Percentiles rank a stretch among this genome's conserved stretches.
Evolutionary conservation across 2,113 vertebrate genomes (phyloP).

Genomic region (Oenanthe oenanthe): DNA sequence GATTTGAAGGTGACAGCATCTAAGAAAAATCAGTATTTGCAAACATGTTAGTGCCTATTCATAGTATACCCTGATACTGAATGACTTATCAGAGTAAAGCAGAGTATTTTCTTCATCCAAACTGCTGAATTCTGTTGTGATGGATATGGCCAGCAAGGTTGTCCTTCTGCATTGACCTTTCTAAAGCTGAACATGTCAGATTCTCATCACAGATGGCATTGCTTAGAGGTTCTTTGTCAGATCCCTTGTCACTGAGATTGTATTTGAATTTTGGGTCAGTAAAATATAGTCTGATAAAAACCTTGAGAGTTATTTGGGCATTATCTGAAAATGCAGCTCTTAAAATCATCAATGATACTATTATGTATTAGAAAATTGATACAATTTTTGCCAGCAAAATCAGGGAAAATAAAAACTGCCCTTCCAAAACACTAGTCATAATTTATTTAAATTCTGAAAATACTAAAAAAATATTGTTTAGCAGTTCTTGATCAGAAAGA

Average conservation of each 20-base stretch:
- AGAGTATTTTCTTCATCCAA: not conserved
- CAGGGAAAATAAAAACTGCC: not conserved
- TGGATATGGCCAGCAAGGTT: not conserved
- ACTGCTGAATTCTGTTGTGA: not conserved
- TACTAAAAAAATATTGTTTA: not conserved
- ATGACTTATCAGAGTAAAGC: not conserved
- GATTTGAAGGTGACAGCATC: not conserved
- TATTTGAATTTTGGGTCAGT: conserved; percentile 8
- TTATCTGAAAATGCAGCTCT: not conserved
- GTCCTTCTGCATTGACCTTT: conserved; percentile 35
- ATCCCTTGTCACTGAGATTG: not conserved
- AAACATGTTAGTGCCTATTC: not conserved
- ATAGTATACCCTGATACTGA: not conserved
- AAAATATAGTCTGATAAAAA: not conserved
- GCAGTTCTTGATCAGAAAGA: not conserved
- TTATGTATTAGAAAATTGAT: not conserved
- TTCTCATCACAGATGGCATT: conserved; percentile 30
- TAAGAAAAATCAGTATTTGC: not conserved
- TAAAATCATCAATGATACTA: not conserved
- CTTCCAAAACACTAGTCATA: not conserved
- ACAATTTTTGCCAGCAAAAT: not conserved
- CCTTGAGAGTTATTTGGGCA: not conserved
- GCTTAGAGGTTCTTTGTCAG: conserved; percentile 36
- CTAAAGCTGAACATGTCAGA: conserved; percentile 5
- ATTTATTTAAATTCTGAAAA: not conserved